Evolutionary conservation across 37 sponge, comb jelly and placozoan genomes (phyloP).

Genomic region (Lycopodina hypogea): DNA sequence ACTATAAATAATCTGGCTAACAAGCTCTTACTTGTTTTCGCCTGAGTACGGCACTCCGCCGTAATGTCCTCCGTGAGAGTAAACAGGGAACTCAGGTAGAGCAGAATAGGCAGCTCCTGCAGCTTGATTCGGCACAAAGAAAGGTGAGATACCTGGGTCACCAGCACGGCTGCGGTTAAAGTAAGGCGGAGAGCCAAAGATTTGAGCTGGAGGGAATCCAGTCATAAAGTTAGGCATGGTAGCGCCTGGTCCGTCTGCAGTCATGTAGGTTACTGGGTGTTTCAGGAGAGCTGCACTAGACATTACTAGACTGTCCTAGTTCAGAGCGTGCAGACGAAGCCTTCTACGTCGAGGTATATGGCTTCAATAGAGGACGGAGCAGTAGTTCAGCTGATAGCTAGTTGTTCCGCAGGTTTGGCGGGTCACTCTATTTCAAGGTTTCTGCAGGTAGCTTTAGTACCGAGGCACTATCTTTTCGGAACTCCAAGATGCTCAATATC

Average conservation of each 20-base stretch:
- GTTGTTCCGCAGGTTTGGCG: conserved; percentile 8
- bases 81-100: conserved; percentile 33
- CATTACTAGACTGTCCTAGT: conserved; percentile 3
- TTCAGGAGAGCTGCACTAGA: conserved; percentile 50
- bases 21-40: conserved; percentile 46
- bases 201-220: conserved; percentile 31
- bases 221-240: conserved; percentile 52
- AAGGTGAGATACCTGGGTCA: conserved; percentile 37
- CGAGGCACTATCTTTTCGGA: not conserved
- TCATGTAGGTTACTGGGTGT: conserved; percentile 47
- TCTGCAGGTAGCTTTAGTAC: not conserved
- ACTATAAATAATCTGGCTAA: too few species aligned
- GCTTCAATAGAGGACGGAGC: conserved; percentile 1
- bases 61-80: conserved; percentile 28
- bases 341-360: not conserved
- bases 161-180: conserved; percentile 25
- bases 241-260: conserved; percentile 23
- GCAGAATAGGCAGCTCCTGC: not conserved
- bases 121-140: conserved; percentile 46
- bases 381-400: not conserved
- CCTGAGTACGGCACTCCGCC: conserved; percentile 25
- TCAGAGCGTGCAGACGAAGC: not conserved
- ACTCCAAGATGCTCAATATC: not conserved
- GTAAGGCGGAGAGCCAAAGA: conserved; percentile 41
- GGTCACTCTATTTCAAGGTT: conserved; percentile 22